Conservation (phyloP, 2,113 vertebrate species). For the Lophura nycthemera region DNA sequence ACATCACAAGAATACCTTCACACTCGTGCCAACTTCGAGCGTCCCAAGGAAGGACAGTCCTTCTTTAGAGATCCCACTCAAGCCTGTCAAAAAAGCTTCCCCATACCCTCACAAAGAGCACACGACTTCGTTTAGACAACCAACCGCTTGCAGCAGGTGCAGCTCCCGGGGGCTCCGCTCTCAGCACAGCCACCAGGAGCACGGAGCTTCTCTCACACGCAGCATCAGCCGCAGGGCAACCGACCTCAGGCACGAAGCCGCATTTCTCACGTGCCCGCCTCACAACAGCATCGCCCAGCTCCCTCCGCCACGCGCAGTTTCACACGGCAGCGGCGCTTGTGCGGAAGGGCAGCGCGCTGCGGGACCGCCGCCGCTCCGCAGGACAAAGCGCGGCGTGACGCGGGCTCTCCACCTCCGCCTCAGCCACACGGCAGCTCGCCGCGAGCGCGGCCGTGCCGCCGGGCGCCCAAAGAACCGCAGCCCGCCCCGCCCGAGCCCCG, state of each 20-base stretch:
- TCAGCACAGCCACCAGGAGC: not conserved
- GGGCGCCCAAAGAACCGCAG: no score
- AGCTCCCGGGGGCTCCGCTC: not conserved
- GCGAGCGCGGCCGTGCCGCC: no score
- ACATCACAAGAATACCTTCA: not conserved
- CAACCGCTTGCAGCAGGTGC: not conserved
- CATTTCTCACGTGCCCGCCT: not conserved
- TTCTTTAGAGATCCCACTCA: not conserved
- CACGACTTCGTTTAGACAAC: not conserved
- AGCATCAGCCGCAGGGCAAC: not conserved
- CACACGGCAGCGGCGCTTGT: not conserved
- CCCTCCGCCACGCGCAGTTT: not conserved
- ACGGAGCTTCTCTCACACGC: not conserved
- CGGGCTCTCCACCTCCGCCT: no score
- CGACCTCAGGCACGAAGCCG: fast-evolving
- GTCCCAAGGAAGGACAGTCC: not conserved
- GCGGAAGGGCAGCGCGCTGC: no score
- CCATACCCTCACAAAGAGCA: not conserved
- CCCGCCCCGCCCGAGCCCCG: no score
- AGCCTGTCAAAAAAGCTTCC: not conserved
- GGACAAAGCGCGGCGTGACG: no score
- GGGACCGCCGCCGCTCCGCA: no score
- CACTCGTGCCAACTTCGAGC: not conserved
- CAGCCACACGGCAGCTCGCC: no score
- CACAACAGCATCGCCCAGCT: not conserved